A percentile compares a stretch with the other conserved stretches of the same genome.
phyloP scores from a whole-genome alignment of 2,888 invertebrate genomes.

The Lasioglossum pauxillum region DNA sequence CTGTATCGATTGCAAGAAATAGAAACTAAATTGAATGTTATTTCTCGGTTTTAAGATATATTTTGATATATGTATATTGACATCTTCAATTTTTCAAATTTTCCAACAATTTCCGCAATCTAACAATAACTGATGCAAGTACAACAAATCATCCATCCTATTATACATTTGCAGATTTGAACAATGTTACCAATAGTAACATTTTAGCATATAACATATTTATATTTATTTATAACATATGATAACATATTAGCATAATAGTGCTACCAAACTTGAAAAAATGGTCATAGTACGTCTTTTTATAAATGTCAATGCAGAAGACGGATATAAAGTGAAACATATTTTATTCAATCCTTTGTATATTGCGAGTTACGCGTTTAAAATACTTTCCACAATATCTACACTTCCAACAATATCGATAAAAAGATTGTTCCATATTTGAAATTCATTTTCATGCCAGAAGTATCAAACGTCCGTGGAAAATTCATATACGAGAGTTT shows the following conservation, averaged over 20 bases:
- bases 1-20: no score
- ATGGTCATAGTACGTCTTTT: neutral
- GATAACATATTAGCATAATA: no score
- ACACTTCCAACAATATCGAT: slow-evolving; percentile 8
- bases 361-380: neutral
- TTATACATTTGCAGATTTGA: slow-evolving; percentile 14
- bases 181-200: neutral
- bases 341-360: neutral
- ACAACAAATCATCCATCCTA: no score
- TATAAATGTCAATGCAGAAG: neutral
- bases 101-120: no score
- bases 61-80: no score
- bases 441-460: neutral
- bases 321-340: neutral
- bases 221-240: no score
- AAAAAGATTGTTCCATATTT: neutral
- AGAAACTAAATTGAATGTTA: no score
- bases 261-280: neutral
- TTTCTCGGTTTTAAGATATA: no score
- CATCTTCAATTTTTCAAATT: no score
- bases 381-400: slow-evolving; percentile 22
- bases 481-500: slow-evolving; percentile 27
- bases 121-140: no score
- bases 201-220: no score
- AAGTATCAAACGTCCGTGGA: slow-evolving; percentile 19